These are phyloP conservation scores for Bagarius yarrelli DNA, from an alignment of 2,113 vertebrate genomes.

Conservation along the genomic window DNA sequence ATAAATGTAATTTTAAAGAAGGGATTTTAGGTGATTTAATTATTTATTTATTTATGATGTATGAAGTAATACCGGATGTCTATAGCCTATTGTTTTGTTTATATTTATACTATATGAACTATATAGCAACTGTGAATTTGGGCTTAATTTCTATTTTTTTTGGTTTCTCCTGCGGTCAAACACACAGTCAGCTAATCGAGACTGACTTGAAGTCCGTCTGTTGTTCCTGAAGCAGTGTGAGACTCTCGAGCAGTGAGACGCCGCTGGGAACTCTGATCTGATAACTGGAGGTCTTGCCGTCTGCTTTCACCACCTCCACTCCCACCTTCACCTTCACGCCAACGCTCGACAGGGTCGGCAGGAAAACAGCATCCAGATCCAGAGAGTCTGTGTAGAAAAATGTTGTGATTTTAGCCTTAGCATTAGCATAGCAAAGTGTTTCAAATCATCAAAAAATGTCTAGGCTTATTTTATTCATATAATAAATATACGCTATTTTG, in stretches of 20 bases:
- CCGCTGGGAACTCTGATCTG: constrained; percentile 52
- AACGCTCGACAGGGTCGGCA: constrained; percentile 44
- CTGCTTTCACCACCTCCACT: constrained; percentile 72
- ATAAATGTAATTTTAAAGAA: neutral
- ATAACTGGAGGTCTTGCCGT: constrained; percentile 16
- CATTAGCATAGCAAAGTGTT: neutral
- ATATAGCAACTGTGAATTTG: neutral
- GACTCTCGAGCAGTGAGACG: constrained; percentile 74
- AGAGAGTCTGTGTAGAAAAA: constrained; percentile 67
- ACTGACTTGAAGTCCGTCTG: constrained; percentile 76
- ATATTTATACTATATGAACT: neutral
- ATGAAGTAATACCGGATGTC: neutral
- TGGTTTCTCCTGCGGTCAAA: neutral
- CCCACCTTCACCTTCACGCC: constrained; percentile 69
- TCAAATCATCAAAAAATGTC: too few species aligned
- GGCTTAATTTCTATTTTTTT: neutral
- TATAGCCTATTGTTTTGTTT: neutral
- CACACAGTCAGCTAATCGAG: neutral
- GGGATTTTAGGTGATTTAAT: neutral
- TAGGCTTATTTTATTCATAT: too few species aligned
- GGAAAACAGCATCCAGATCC: constrained; percentile 49
- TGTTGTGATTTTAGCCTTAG: neutral
- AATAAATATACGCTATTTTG: neutral
- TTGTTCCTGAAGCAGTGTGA: constrained; percentile 62
- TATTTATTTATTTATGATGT: too few species aligned